Evolutionary conservation across 2,113 vertebrate species (phyloP).

Genomic region (Campylorhamphus procurvoides): DNA sequence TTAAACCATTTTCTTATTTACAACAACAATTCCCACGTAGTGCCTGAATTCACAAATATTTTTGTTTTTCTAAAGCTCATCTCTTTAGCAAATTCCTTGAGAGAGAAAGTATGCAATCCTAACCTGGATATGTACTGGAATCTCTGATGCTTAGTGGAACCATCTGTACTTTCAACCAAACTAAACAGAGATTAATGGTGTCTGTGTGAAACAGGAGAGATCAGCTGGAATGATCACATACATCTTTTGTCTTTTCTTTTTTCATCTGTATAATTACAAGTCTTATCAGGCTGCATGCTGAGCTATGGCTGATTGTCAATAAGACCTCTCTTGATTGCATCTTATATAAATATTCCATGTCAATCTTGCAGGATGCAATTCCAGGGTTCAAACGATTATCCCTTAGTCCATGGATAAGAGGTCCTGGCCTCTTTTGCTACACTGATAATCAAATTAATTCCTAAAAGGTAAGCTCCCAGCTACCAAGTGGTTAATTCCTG

Average conservation of each 20-base stretch:
- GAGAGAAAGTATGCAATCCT: background rate
- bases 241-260: background rate
- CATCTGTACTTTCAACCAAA: conserved; percentile 2
- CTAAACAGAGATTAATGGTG: background rate
- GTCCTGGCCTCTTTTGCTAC: background rate
- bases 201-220: background rate
- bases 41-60: background rate
- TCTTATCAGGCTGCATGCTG: conserved; percentile 36
- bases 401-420: background rate
- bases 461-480: background rate
- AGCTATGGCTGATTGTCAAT: conserved; percentile 42
- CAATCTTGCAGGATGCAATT: background rate
- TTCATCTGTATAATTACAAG: conserved; percentile 10
- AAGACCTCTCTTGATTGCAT: conserved; percentile 42
- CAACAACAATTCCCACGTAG: background rate
- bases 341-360: conserved; percentile 15
- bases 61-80: background rate
- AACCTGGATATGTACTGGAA: background rate
- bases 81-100: background rate
- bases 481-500: background rate
- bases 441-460: background rate
- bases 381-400: background rate
- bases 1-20: background rate
- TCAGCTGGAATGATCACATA: background rate
- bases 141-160: background rate